Percentiles rank a stretch among this genome's conserved stretches.
Conservation (phyloP, 2,113 vertebrate genomes). For the Podiceps cristatus region DNA sequence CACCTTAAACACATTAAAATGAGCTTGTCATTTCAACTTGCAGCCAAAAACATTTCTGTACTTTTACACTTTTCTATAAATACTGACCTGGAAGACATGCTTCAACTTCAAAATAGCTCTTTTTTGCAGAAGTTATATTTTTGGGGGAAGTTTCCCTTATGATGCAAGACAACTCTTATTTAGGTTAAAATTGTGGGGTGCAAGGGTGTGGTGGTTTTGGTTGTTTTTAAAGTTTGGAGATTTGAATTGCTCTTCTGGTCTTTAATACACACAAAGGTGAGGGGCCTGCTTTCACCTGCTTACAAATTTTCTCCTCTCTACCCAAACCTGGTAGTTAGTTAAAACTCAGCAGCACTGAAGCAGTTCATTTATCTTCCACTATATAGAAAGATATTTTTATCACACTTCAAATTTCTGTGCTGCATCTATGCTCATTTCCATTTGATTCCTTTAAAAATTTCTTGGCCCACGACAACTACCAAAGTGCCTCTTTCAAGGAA, state of each 20-base stretch:
- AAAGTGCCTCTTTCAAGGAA: background rate
- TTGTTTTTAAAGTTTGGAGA: background rate
- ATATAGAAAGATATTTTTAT: background rate
- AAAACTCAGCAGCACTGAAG: background rate
- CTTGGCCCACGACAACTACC: background rate
- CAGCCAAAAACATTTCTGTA: background rate
- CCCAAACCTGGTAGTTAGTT: background rate
- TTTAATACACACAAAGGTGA: background rate
- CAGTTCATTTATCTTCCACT: background rate
- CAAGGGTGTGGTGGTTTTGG: too few relatives aligned
- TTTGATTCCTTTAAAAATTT: background rate
- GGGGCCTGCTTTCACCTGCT: background rate
- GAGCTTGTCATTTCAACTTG: background rate
- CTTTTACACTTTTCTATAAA: background rate
- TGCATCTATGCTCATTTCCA: background rate
- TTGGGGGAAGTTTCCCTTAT: slow-evolving; percentile 25
- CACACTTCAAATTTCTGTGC: background rate
- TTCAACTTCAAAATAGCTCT: slow-evolving; percentile 50
- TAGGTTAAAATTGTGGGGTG: background rate
- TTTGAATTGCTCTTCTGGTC: background rate
- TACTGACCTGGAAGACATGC: slow-evolving; percentile 32
- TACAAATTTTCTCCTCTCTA: background rate
- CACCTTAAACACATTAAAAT: slow-evolving; percentile 73
- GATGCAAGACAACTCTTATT: slow-evolving; percentile 57
- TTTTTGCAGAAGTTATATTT: slow-evolving; percentile 50